Percentiles rank a stretch among this genome's conserved stretches.
phyloP scores from a whole-genome alignment of 2,113 vertebrate genomes.

The Phaethon lepturus region DNA sequence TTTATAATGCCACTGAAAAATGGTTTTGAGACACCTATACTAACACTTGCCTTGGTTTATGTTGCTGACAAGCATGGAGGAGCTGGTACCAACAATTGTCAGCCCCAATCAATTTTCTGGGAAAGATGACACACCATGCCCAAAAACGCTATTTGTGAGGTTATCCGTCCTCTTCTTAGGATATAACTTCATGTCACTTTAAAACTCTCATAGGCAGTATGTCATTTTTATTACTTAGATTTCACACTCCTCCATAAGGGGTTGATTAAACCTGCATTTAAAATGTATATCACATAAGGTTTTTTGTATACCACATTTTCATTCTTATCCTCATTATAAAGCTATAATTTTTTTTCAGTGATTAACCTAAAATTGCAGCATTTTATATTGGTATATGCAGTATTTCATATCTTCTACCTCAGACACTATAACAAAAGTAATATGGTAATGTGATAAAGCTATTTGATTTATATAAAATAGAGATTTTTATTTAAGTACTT shows the following conservation, averaged over 20 bases:
- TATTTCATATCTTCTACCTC: neutral
- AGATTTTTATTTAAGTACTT: neutral
- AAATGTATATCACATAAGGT: constrained; percentile 47
- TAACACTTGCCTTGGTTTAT: neutral
- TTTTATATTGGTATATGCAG: neutral
- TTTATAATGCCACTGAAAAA: neutral
- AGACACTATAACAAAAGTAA: neutral
- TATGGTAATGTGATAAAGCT: neutral
- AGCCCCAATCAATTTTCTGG: neutral
- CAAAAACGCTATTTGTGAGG: neutral
- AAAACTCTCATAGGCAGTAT: neutral
- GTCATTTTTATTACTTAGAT: constrained; percentile 47
- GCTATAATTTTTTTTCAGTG: constrained; percentile 31
- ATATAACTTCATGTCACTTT: neutral
- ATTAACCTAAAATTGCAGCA: constrained; percentile 28
- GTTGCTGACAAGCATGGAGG: neutral
- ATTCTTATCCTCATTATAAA: constrained; percentile 51
- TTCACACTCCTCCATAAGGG: constrained; percentile 41
- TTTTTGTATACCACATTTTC: constrained; percentile 31
- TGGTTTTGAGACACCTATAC: neutral
- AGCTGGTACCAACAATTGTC: neutral
- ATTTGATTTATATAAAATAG: constrained; percentile 7
- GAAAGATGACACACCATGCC: neutral
- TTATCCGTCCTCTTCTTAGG: neutral
- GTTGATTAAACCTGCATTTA: constrained; percentile 57